Conservation (phyloP, 2,113 vertebrate species). For the Acinonyx jubatus region DNA sequence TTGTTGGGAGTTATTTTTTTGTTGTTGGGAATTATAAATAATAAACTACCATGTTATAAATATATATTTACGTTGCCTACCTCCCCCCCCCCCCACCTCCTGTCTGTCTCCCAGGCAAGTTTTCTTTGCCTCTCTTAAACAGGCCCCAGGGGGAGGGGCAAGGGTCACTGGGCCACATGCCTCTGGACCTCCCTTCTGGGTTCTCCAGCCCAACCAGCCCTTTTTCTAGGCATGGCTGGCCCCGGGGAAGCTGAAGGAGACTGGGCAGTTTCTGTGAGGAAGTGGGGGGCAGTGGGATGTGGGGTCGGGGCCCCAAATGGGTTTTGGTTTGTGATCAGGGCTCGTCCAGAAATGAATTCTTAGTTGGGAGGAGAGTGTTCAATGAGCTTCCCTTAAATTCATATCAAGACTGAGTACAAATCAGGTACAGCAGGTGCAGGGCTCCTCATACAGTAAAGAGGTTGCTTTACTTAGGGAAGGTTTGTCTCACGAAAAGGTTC, state of each 20-base stretch:
- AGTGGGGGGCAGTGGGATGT: too few relatives aligned
- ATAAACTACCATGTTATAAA: background rate
- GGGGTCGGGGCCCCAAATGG: background rate
- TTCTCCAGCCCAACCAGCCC: too few relatives aligned
- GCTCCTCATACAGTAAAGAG: background rate
- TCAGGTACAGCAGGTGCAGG: background rate
- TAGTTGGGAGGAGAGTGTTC: background rate
- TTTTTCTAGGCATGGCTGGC: background rate
- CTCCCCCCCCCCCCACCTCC: background rate
- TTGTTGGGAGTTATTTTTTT: background rate
- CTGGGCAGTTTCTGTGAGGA: background rate
- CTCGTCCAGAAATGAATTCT: background rate
- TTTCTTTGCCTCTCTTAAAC: background rate
- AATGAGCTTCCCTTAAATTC: background rate
- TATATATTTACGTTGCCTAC: background rate
- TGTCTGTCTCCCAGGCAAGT: background rate
- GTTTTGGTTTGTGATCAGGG: background rate
- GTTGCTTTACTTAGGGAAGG: background rate
- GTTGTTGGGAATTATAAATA: background rate
- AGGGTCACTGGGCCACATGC: background rate
- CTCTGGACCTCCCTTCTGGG: background rate
- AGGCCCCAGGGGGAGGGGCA: background rate
- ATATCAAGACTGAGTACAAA: background rate
- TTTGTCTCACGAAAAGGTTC: background rate
- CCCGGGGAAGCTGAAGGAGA: too few relatives aligned